Percentiles rank a stretch among this genome's conserved stretches.
Evolutionary conservation across 2,888 invertebrate species (phyloP).

Genomic region (Drosophila tripunctata): DNA sequence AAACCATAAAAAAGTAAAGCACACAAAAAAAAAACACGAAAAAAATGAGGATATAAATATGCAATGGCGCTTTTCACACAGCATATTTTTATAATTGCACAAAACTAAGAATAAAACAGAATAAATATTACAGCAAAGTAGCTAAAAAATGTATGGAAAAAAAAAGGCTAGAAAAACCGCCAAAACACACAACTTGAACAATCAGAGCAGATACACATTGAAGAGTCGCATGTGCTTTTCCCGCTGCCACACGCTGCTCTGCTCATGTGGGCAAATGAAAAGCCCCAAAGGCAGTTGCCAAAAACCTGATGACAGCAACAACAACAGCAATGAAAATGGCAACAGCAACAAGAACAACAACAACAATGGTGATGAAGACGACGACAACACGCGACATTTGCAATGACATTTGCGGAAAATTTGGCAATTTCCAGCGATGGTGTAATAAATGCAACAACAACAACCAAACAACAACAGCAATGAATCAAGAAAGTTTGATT

Average conservation of each 20-base stretch:
- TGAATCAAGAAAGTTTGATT: too few species aligned
- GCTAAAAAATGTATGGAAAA: conserved; percentile 7
- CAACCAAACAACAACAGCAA: not conserved
- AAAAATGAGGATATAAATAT: conserved; percentile 20
- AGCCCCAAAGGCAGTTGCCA: conserved; percentile 34
- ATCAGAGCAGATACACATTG: conserved; percentile 67
- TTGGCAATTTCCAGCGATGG: conserved; percentile 62
- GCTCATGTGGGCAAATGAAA: conserved; percentile 31
- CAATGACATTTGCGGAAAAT: conserved; percentile 69
- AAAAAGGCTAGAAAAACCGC: not conserved
- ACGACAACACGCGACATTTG: conserved; percentile 64
- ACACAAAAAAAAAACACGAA: conserved; percentile 20
- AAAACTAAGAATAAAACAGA: conserved; percentile 50
- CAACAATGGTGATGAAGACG: not conserved
- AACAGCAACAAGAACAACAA: conserved; percentile 21
- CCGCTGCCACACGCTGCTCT: not conserved
- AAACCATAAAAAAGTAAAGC: not conserved
- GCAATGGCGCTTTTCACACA: conserved; percentile 59
- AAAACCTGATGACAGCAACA: conserved; percentile 44
- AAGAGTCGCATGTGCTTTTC: conserved; percentile 16
- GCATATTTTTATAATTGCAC: conserved; percentile 57
- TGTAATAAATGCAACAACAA: conserved; percentile 22
- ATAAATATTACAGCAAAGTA: conserved; percentile 45
- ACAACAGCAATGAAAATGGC: too few species aligned
- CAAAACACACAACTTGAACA: conserved; percentile 52